Evolutionary conservation across 2,797 vertebrate species (phyloP), one percentile per base, ranked within the genome.

Genomic region (Emys orbicularis): DNA sequence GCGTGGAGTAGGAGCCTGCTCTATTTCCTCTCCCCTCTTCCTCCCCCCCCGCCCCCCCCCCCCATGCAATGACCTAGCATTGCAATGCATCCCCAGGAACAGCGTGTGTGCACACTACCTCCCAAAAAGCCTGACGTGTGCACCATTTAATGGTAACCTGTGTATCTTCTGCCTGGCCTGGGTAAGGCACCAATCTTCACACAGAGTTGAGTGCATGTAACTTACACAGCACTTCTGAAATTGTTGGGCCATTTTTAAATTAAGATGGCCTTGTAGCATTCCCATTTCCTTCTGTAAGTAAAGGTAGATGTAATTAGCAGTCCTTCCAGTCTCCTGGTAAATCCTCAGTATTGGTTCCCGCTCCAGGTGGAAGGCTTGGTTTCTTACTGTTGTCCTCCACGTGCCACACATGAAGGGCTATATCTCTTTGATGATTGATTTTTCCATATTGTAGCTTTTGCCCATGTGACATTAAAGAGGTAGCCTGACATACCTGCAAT

Each of bases 171-270:
- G 50, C 37, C 23, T 6, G 87, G 84, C 57, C 74, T 34, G 0
- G 1, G 0, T 4, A 25, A 2, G 4, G 4, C 41, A 0, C 56
- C 21, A 81, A n/a, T 5, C 9, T 37, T 18, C 4, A 16, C 21
- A 18, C 47, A 13, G 25, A 10, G 8, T 23, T 10, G n/a, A 52
- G 61, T 4, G 0, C 74, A 6, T 74, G 12, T 89, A 4, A 76
- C 29, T 44, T 77, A 11, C 0, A 19, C 15, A 86, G 81, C 90
- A 12, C 86, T 86, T 79, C 86, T 81, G 94, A 1, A 81, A 7
- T 85, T 8, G 29, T 91, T 61, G 65, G 83, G 86, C 79, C 84
- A 76, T 21, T 18, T 25, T 18, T 1, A 15, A 11, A 52, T 27
- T 65, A 65, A 65, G 74, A 29, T 76, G 41, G 27, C 41, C 15